Base-by-base conservation (phyloP, 2,888 invertebrate species). In the Netelia fuscicornis region DNA sequence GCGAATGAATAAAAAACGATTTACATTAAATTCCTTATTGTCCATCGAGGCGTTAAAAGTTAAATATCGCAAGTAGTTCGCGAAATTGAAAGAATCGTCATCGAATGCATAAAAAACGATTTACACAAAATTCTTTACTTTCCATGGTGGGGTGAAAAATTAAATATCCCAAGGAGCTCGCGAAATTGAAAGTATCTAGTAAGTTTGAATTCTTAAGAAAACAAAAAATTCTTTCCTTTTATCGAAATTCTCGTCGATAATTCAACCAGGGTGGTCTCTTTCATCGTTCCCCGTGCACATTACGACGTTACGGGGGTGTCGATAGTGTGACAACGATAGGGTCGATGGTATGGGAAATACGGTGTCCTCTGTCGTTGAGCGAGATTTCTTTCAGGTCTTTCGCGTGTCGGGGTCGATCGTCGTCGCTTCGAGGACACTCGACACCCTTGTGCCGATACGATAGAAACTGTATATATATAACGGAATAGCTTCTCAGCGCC, bases 401-500 rank as follows among this genome's bases (percentile, higher is more conserved):
- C 72, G 25, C 52, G 48, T 13, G 11, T 42, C 58, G 20, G 56
- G 44, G 37, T 71, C 67, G 74, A 78, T 74, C 54, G 42, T 65
- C 78, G 67, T 83, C 56, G 54, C 60, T 77, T 65, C 72, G 78
- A 30, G 58, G 17, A 48, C 82, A 77, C 77, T 77, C 58, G 71
- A 67, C 68, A 75, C 62, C 56, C 65, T 60, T 42, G 30, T 25
- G 17, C 30, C 70, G 23, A 72, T 67, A 67, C 48, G 48, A 60
- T 71, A 77, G 56, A 20, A 17, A 20, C 20, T 56, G 1, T 9
- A n/a, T 9, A 56, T 80, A 58, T 62, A 30, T 37, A 44, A 44
- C 58, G 20, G 23, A 52, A 78, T 72, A 68, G 72, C 13, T 67
- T 60, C 60, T 58, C 54, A 67, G 68, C 48, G 68, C 68, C 81